Base-by-base conservation (phyloP, 2,113 vertebrate genomes). In the Oreochromis spilurus region DNA sequence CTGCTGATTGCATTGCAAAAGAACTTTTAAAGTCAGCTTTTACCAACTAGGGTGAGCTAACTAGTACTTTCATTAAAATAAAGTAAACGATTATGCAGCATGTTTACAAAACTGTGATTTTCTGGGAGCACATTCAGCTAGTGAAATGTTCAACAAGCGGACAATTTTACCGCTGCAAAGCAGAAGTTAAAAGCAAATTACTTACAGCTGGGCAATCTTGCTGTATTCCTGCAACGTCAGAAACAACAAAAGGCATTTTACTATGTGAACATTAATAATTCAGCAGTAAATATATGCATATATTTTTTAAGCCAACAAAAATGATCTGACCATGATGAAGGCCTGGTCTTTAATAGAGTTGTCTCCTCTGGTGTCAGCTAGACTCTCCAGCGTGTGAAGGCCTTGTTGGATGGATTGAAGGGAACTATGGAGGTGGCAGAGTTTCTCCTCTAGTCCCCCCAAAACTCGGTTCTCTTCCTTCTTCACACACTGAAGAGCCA, bases 181-280 rank as follows among this genome's bases (percentile, higher is more conserved):
- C 17, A 21, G 0, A 84, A 52, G 9, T 16, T 31, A 6, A 82
- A 62, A 88, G 13, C 26, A 55, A 78, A 83, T 24, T 26, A 93
- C 96, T 96, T 91, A 97, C 96, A 95, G 80, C 58, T 92, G 90
- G 9, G 90, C 57, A 5, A 95, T 82, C 85, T 92, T 96, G 93
- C 53, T 94, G 95, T 96, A 96, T 60, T 96, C 96, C 96, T 97
- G 91, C 85, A 48, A 86, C 5, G 24, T 65, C n/a, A 90, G 62
- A 72, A 81, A 17, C 21, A 83, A 75, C 0, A 72, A 62, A 83
- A 82, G 5, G 48, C 4, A 48, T 67, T 43, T 83, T 80, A 2
- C 36, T 62, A 10, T 3, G 4, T 81, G 57, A 82, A 31, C 58
- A 57, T 78, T 19, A 3, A 70, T 17, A 34, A 17, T 11, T 14